Evolutionary conservation across 2,888 invertebrate genomes (phyloP).

Genomic region (Shargacucullia verbasci): DNA sequence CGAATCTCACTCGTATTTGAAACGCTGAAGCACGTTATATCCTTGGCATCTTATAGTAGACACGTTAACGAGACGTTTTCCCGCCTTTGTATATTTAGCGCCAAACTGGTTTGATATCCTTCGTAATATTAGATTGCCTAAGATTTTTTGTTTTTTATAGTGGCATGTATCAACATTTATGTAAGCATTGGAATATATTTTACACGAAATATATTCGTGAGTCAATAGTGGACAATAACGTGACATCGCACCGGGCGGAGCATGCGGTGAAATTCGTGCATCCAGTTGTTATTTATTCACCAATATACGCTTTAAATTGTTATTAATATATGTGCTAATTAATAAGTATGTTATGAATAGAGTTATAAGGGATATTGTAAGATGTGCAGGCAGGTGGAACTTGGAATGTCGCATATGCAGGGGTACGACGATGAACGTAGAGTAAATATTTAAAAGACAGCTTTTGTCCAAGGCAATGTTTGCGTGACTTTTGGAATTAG

Average conservation of each 20-base stretch:
- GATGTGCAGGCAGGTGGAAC: slow-evolving; percentile 42
- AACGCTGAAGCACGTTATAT: slow-evolving; percentile 36
- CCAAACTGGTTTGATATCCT: slow-evolving; percentile 45
- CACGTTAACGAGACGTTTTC: slow-evolving; percentile 44
- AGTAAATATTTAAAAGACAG: slow-evolving; percentile 50
- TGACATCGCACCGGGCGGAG: slow-evolving; percentile 38
- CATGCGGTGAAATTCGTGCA: slow-evolving; percentile 33
- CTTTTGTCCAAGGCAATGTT: slow-evolving; percentile 39
- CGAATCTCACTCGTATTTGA: slow-evolving; percentile 17
- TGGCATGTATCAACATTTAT: slow-evolving; percentile 21
- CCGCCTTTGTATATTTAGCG: slow-evolving; percentile 54
- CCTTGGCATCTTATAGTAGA: slow-evolving; percentile 12
- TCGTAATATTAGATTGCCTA: slow-evolving; percentile 29
- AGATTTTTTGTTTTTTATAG: slow-evolving; percentile 37
- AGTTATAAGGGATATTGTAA: slow-evolving; percentile 8
- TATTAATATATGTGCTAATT: slow-evolving; percentile 12
- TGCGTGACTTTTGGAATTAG: slow-evolving; percentile 48
- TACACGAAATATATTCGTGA: slow-evolving; percentile 39
- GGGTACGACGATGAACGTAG: slow-evolving; percentile 31
- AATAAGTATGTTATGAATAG: slow-evolving; percentile 19
- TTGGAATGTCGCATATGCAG: slow-evolving; percentile 34
- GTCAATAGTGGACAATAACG: slow-evolving; percentile 31
- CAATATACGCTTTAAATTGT: slow-evolving; percentile 9
- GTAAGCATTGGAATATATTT: slow-evolving; percentile 7
- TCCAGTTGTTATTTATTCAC: slow-evolving; percentile 22